phyloP scores from a whole-genome alignment of 1,140 invertebrate species.

The Lucilia sericata region DNA sequence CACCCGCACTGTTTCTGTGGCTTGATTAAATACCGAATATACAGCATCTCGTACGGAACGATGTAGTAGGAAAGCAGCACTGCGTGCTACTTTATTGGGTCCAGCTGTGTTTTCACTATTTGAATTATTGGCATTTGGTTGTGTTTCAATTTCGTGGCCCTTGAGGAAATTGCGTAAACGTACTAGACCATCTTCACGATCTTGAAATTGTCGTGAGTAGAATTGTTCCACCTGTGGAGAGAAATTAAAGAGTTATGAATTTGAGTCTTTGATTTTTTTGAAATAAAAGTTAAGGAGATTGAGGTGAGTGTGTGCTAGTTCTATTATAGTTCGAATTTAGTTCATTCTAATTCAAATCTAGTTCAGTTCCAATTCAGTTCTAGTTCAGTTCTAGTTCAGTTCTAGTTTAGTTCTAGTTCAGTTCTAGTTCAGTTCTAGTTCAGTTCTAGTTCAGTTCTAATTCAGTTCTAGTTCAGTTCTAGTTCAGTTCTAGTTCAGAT shows the following conservation, averaged over 20 bases:
- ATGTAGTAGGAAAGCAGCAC: constrained; percentile 81
- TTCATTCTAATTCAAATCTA: too few relatives aligned
- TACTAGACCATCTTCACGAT: constrained; percentile 90
- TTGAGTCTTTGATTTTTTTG: not conserved
- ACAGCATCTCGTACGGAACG: constrained; percentile 85
- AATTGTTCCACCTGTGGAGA: constrained; percentile 85
- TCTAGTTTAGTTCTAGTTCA: too few relatives aligned
- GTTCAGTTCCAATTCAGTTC: too few relatives aligned
- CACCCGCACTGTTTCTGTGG: constrained; percentile 81
- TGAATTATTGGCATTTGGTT: constrained; percentile 46
- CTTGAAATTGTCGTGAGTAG: constrained; percentile 92
- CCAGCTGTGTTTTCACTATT: constrained; percentile 56
- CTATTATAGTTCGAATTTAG: too few relatives aligned
- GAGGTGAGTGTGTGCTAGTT: too few relatives aligned
- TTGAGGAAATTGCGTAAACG: constrained; percentile 80
- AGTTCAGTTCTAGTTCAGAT: too few relatives aligned
- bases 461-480: too few relatives aligned
- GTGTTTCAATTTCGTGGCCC: constrained; percentile 68
- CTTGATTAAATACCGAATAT: constrained; percentile 84
- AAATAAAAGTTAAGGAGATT: too few relatives aligned
- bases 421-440: too few relatives aligned
- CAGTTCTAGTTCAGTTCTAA: too few relatives aligned
- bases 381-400: too few relatives aligned
- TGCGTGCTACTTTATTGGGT: constrained; percentile 81
- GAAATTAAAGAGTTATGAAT: not conserved